Evolutionary conservation across 2,888 invertebrate species (phyloP).

Genomic region (Tanypteryx hageni): DNA sequence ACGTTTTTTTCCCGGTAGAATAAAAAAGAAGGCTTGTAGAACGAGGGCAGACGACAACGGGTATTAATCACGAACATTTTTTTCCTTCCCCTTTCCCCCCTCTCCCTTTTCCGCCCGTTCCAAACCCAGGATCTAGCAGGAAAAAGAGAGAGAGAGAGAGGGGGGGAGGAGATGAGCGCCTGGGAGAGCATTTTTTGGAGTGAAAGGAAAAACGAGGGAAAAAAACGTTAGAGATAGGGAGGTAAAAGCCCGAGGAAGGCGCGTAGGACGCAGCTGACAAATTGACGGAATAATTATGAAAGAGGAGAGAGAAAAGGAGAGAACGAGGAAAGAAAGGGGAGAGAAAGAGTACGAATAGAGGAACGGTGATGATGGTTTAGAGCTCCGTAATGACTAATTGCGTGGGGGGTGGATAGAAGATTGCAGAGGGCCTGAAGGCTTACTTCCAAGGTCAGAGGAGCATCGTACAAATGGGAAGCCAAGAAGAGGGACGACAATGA

Average conservation of each 20-base stretch:
- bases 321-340: neutral
- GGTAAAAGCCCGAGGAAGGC: neutral
- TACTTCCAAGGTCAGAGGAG: neutral
- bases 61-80: conserved; percentile 4
- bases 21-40: neutral
- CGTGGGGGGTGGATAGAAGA: neutral
- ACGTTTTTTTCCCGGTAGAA: neutral
- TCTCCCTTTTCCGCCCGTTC: neutral
- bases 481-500: neutral
- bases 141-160: neutral
- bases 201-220: neutral
- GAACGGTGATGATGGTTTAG: neutral
- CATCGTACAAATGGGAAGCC: neutral
- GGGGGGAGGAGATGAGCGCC: too few relatives aligned
- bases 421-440: neutral
- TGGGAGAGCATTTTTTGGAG: too few relatives aligned
- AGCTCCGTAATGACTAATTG: neutral
- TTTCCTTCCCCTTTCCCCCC: neutral
- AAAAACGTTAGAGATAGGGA: neutral
- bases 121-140: neutral
- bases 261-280: neutral
- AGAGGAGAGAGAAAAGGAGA: neutral
- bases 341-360: neutral
- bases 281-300: neutral
- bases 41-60: conserved; percentile 17